A percentile compares a stretch with the other conserved stretches of the same genome.
Evolutionary conservation across 1,140 invertebrate species (phyloP).

Genomic region (silkworm (Bombyx mori)): DNA sequence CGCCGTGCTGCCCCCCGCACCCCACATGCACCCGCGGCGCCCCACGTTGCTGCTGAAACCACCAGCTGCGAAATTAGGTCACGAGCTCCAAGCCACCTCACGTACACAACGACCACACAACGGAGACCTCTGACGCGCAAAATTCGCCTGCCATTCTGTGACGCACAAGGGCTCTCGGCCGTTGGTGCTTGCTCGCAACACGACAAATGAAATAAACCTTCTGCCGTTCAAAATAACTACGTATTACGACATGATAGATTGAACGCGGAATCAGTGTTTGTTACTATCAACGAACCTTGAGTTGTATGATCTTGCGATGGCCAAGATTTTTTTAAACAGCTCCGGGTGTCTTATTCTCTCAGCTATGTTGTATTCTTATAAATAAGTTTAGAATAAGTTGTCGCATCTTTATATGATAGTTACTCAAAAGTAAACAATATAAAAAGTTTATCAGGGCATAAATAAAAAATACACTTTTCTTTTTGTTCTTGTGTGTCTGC

Average conservation of each 20-base stretch:
- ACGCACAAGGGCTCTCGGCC: constrained; percentile 20
- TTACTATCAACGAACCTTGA: constrained; percentile 15
- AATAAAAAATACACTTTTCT: neutral
- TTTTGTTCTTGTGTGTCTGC: neutral
- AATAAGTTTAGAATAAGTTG: no score
- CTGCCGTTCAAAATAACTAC: constrained; percentile 40
- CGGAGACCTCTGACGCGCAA: constrained; percentile 32
- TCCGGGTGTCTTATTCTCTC: neutral
- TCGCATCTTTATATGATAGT: no score
- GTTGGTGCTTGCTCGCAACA: constrained; percentile 34
- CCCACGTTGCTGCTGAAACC: constrained; percentile 57
- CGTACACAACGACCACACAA: constrained; percentile 41
- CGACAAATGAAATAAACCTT: constrained; percentile 48
- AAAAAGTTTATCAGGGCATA: no score
- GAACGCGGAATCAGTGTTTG: constrained; percentile 29
- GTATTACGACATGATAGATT: constrained; percentile 26
- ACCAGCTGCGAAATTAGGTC: constrained; percentile 68
- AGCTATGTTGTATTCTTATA: no score
- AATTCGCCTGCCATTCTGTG: constrained; percentile 13
- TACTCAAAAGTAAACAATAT: no score
- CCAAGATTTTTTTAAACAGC: neutral
- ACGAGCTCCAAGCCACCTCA: constrained; percentile 59
- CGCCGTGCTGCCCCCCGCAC: constrained; percentile 24
- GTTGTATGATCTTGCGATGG: constrained; percentile 9
- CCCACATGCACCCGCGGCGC: constrained; percentile 25